Conservation (phyloP, 2,888 invertebrate species). For the Sturmia bella region DNA sequence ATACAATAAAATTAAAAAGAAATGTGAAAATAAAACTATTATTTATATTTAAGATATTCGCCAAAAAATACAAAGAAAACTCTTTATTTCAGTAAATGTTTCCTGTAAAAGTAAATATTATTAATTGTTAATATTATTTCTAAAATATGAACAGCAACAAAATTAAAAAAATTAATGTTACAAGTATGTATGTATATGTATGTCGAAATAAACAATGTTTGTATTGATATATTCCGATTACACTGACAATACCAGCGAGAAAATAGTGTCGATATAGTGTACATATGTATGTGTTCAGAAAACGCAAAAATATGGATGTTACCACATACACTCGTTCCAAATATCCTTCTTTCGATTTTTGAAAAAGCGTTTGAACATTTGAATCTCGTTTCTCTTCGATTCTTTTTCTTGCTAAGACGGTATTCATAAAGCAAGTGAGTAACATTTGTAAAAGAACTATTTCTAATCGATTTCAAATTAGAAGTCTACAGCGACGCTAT, state of each 20-base stretch:
- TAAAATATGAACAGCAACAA: constrained; percentile 60
- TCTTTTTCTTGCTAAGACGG: too few relatives aligned
- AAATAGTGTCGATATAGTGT: background rate
- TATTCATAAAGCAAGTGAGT: too few relatives aligned
- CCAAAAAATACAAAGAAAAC: constrained; percentile 38
- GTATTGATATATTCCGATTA: constrained; percentile 12
- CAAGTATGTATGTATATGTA: background rate
- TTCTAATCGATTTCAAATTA: too few relatives aligned
- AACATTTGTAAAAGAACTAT: too few relatives aligned
- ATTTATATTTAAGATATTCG: constrained; percentile 42
- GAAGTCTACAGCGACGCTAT: background rate
- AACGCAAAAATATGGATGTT: too few relatives aligned
- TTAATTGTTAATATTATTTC: constrained; percentile 55
- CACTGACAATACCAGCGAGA: constrained; percentile 10
- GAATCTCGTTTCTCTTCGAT: too few relatives aligned
- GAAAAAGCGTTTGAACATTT: too few relatives aligned
- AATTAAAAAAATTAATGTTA: constrained; percentile 55
- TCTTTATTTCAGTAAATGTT: constrained; percentile 66
- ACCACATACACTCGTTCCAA: too few relatives aligned
- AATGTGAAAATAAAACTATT: constrained; percentile 54
- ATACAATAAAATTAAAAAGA: constrained; percentile 62
- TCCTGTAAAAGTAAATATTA: constrained; percentile 63
- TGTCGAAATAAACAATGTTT: background rate
- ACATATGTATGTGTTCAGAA: too few relatives aligned
- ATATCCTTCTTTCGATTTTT: too few relatives aligned